Conservation (phyloP, 2,888 invertebrate species). For the Thalpophila matura region DNA sequence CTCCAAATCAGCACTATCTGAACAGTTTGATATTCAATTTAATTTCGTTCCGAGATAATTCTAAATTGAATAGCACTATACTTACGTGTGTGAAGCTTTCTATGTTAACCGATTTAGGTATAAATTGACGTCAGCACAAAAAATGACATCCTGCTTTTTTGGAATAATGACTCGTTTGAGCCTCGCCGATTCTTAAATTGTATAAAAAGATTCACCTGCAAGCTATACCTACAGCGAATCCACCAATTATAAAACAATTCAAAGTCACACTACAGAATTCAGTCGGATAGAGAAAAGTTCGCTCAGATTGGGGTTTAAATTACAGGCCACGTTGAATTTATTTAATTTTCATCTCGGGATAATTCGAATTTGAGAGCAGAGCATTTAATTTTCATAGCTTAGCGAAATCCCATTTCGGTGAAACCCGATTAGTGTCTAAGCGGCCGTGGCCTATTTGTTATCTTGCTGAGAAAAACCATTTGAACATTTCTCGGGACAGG, state of each 20-base stretch:
- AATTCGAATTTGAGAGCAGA: slow-evolving; percentile 79
- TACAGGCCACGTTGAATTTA: slow-evolving; percentile 76
- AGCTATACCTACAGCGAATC: slow-evolving; percentile 32
- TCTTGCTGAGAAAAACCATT: slow-evolving; percentile 75
- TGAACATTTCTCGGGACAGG: slow-evolving; percentile 62
- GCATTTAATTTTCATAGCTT: slow-evolving; percentile 83
- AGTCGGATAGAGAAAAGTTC: slow-evolving; percentile 71
- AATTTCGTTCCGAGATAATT: slow-evolving; percentile 69
- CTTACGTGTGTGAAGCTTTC: slow-evolving; percentile 34
- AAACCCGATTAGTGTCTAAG: slow-evolving; percentile 82
- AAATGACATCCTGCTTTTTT: slow-evolving; percentile 40
- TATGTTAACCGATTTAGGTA: slow-evolving; percentile 23
- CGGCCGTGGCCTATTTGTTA: slow-evolving; percentile 82
- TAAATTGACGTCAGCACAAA: slow-evolving; percentile 16
- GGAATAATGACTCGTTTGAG: slow-evolving; percentile 23
- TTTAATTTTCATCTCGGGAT: slow-evolving; percentile 80
- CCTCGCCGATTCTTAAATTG: slow-evolving; percentile 26
- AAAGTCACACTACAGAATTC: slow-evolving; percentile 67
- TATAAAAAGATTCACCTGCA: slow-evolving; percentile 32
- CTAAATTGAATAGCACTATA: slow-evolving; percentile 65
- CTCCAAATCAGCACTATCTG: slow-evolving; percentile 79
- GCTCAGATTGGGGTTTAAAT: slow-evolving; percentile 75
- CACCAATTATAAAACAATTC: slow-evolving; percentile 52
- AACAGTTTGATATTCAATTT: slow-evolving; percentile 79
- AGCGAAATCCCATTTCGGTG: slow-evolving; percentile 80